Evolutionary conservation across 2,888 invertebrate genomes (phyloP), one percentile per base, ranked within the genome.

Genomic region (Rhagium mordax): DNA sequence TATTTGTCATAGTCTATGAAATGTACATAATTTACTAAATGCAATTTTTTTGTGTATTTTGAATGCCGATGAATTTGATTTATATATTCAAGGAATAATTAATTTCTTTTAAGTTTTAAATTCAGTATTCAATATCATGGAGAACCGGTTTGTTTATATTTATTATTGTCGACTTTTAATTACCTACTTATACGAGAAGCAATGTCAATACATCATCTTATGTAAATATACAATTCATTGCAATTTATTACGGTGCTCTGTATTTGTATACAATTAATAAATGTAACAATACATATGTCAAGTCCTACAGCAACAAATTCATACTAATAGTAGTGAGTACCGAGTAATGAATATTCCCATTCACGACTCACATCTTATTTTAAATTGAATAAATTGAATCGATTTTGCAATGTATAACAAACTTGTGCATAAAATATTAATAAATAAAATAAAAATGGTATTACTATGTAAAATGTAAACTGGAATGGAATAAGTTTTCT

Each of bases 121-220:
- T 62, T 62, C 29, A 27, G 18, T 62, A 62, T 60, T 33, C n/a
- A 4, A 29, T 59, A 29, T 41, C n/a, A n/a, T n/a, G 27, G 7
- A 33, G 41, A 71, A 71, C 71, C 65, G 71, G 71, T 71, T 66
- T 47, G 15, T 18, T 47, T 47, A 57, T 62, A 62, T 59, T 71
- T 64, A 62, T 71, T 71, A 48, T 33, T 29, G 59, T 48, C 27
- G 24, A 71, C 55, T 71, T 71, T 71, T 66, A 71, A 65, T 71
- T 65, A 71, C 59, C 53, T 48, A 27, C 41, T 59, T 33, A 55
- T 69, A 59, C 33, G 21, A 64, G 49, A 27, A n/a, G 27, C 47
- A 57, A 72, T 64, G 49, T 29, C 41, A 48, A 71, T 72, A 64
- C 33, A 64, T 72, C 69, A 64, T 47, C 64, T 66, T 71, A 71